These are phyloP conservation scores for Gadus macrocephalus DNA, from an alignment of 2,113 vertebrate genomes.

Conservation along the genomic window DNA sequence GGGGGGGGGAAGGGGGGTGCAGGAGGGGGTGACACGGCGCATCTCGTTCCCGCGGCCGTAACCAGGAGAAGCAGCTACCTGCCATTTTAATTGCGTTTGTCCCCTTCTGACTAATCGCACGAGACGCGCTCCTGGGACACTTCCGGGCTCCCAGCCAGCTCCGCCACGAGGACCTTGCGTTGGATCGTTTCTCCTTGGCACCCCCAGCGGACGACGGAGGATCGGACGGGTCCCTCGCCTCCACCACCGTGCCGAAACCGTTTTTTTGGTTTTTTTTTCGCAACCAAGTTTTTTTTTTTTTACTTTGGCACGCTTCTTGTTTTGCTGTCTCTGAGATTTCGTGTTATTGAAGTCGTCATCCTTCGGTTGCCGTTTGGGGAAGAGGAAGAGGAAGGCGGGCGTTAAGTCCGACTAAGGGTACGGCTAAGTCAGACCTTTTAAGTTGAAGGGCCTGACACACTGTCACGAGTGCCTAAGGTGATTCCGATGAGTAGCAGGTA, in stretches of 20 bases:
- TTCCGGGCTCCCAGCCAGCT: constrained; percentile 57
- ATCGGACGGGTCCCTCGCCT: no score
- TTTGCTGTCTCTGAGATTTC: no score
- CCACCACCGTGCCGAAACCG: no score
- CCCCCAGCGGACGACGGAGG: constrained; percentile 28
- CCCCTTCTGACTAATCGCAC: constrained; percentile 65
- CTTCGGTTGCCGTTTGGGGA: no score
- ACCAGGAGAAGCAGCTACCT: constrained; percentile 71
- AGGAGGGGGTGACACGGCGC: constrained; percentile 41
- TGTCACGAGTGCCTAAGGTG: no score
- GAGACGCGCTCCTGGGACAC: constrained; percentile 48
- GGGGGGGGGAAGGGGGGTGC: neutral
- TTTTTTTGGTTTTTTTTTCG: constrained; percentile 2
- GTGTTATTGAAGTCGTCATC: no score
- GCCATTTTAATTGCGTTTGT: constrained; percentile 71
- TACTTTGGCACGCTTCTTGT: neutral
- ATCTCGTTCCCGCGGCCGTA: constrained; percentile 53
- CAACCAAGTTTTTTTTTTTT: neutral
- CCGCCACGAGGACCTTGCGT: constrained; percentile 57
- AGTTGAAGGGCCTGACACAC: no score
- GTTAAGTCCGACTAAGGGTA: no score
- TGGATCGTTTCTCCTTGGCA: constrained; percentile 58
- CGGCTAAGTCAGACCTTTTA: no score
- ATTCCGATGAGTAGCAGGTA: no score
- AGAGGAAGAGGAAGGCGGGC: no score